Evolutionary conservation across 1,140 invertebrate species (phyloP).

Genomic region (Trachelipus rathkii): DNA sequence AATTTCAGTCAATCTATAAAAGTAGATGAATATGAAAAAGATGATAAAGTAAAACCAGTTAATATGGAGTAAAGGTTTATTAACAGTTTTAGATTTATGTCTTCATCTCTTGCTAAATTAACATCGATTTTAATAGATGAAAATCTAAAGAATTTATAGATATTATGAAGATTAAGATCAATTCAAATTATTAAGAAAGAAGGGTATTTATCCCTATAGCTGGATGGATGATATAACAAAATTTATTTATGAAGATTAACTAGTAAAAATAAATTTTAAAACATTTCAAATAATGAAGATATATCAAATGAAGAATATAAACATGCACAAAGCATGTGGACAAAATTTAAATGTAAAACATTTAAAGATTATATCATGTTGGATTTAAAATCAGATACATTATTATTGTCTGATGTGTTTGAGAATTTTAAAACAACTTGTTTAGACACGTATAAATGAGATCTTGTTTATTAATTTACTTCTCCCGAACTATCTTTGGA

Average conservation of each 20-base stretch:
- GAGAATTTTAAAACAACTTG: constrained; percentile 51
- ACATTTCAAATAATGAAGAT: constrained; percentile 43
- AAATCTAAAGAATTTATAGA: neutral
- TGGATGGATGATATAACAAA: too few species aligned
- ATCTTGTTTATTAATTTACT: constrained; percentile 47
- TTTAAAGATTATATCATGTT: constrained; percentile 47
- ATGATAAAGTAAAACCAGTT: too few species aligned
- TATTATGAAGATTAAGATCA: neutral
- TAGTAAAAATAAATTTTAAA: neutral
- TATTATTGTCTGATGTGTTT: constrained; percentile 53
- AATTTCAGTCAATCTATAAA: too few species aligned
- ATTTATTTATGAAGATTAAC: neutral
- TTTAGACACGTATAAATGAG: constrained; percentile 38
- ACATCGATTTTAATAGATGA: neutral
- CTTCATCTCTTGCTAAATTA: constrained; percentile 1
- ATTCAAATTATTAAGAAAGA: too few species aligned
- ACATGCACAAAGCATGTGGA: constrained; percentile 46
- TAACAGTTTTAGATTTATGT: too few species aligned
- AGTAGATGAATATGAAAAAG: too few species aligned
- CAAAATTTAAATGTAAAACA: constrained; percentile 46
- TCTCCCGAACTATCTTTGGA: constrained; percentile 46
- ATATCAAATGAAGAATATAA: too few species aligned
- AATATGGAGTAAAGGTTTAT: too few species aligned
- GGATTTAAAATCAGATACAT: constrained; percentile 51
- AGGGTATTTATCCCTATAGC: too few species aligned